A percentile compares a stretch with the other conserved stretches of the same genome.
These are phyloP conservation scores for Gobionotothen gibberifrons DNA, from an alignment of 2,797 vertebrate species.

Conservation along the genomic window DNA sequence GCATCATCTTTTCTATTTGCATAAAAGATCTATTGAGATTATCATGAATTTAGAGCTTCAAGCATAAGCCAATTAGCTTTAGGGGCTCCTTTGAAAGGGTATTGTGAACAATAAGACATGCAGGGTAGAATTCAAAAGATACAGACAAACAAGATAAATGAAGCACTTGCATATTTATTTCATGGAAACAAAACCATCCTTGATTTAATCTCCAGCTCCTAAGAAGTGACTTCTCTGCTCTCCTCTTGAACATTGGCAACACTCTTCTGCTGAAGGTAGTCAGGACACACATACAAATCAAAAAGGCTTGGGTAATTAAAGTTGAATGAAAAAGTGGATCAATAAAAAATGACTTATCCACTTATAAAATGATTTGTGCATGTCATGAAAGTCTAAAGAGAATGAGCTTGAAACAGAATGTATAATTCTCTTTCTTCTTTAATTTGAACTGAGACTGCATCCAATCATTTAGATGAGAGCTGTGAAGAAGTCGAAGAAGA, in stretches of 20 bases:
- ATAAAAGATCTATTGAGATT: conserved; percentile 28
- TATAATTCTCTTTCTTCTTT: conserved; percentile 75
- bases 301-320: conserved; percentile 67
- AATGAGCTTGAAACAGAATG: conserved; percentile 60
- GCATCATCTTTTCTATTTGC: conserved; percentile 24
- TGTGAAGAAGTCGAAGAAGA: conserved; percentile 21
- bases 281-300: conserved; percentile 65
- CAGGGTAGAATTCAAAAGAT: conserved; percentile 38
- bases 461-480: conserved; percentile 44
- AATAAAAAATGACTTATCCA: conserved; percentile 75
- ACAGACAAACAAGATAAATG: conserved; percentile 59
- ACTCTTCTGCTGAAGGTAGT: conserved; percentile 33
- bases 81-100: conserved; percentile 39
- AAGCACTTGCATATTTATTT: conserved; percentile 70
- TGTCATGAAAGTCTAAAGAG: conserved; percentile 57
- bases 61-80: conserved; percentile 35
- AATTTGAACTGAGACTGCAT: conserved; percentile 48
- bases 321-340: conserved; percentile 66
- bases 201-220: conserved; percentile 39
- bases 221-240: conserved; percentile 33
- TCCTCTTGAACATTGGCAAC: conserved; percentile 6
- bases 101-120: conserved; percentile 32
- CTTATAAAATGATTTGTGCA: conserved; percentile 66
- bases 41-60: conserved; percentile 33
- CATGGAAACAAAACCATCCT: conserved; percentile 71